Percentiles rank a stretch among this genome's conserved stretches.
Conservation (phyloP, 2,797 vertebrate species). For the Pseudochromis fuscus region DNA sequence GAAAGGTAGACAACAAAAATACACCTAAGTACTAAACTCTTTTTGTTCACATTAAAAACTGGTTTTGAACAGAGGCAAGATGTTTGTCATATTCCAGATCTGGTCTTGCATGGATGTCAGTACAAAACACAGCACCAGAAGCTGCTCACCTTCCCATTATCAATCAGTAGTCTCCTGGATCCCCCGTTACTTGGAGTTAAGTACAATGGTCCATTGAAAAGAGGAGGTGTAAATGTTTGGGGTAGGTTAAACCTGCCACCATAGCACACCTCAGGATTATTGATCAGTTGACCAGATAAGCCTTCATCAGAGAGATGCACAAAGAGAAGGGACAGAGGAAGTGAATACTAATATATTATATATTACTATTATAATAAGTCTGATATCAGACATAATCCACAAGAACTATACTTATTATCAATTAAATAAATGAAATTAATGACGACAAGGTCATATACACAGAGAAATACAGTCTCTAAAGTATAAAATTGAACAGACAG, state of each 20-base stretch:
- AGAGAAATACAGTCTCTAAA: no score
- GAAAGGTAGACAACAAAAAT: slow-evolving; percentile 12
- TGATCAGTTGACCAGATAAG: background rate
- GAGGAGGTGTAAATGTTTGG: rapidly evolving
- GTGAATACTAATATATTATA: background rate
- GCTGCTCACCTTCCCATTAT: slow-evolving; percentile 41
- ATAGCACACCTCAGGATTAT: slow-evolving; percentile 1
- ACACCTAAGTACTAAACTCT: no score
- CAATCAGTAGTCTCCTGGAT: slow-evolving; percentile 10
- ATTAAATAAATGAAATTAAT: no score
- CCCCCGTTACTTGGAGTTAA: slow-evolving; percentile 25
- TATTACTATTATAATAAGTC: no score
- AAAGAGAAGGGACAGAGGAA: background rate
- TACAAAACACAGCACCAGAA: background rate
- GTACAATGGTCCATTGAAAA: background rate
- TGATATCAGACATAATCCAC: no score
- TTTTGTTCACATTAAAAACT: no score
- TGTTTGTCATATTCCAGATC: background rate
- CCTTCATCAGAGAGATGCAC: slow-evolving; percentile 1
- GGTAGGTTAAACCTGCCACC: background rate
- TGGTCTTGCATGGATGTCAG: background rate
- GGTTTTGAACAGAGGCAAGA: background rate
- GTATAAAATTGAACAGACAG: no score
- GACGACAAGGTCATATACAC: no score
- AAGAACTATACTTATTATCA: no score